phyloP scores from a whole-genome alignment of 2,888 invertebrate species.

The Sicus ferrugineus region DNA sequence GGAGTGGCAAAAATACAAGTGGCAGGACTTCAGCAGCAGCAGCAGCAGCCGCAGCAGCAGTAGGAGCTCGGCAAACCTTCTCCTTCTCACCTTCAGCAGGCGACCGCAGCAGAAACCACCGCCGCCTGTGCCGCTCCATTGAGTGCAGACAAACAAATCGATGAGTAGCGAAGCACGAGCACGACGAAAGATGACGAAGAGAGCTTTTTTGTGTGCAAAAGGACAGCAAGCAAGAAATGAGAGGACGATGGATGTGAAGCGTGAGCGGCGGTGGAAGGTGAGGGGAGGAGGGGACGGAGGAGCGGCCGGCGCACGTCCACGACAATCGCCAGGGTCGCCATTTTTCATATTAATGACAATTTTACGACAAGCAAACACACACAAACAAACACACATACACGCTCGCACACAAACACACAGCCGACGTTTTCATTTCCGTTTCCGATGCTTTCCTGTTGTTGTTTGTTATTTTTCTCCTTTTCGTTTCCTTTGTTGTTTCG shows the following conservation, averaged over 20 bases:
- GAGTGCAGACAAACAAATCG: conserved; percentile 7
- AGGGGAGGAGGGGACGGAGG: background rate
- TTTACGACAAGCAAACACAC: conserved; percentile 49
- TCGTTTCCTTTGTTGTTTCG: background rate
- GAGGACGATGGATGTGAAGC: too few species aligned
- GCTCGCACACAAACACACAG: conserved; percentile 36
- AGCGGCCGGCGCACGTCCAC: conserved; percentile 17
- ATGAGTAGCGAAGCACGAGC: background rate
- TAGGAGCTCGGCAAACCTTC: background rate
- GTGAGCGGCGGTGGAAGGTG: too few species aligned
- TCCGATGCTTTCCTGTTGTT: conserved; percentile 15
- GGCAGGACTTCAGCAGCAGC: background rate
- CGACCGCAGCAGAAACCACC: background rate
- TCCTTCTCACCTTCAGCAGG: too few species aligned
- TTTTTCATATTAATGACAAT: conserved; percentile 33
- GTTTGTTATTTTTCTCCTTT: conserved; percentile 1
- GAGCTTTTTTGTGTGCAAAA: background rate
- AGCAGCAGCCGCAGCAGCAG: background rate
- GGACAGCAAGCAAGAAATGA: background rate
- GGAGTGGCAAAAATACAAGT: conserved; percentile 21
- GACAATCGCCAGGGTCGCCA: conserved; percentile 22
- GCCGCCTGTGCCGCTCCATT: background rate
- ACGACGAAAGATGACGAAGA: background rate
- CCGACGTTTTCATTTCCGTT: conserved; percentile 35
- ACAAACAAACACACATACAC: background rate